Evolutionary conservation across 2,797 vertebrate genomes (phyloP), one percentile per base, ranked within the genome.

Genomic region (Sardinella longiceps): DNA sequence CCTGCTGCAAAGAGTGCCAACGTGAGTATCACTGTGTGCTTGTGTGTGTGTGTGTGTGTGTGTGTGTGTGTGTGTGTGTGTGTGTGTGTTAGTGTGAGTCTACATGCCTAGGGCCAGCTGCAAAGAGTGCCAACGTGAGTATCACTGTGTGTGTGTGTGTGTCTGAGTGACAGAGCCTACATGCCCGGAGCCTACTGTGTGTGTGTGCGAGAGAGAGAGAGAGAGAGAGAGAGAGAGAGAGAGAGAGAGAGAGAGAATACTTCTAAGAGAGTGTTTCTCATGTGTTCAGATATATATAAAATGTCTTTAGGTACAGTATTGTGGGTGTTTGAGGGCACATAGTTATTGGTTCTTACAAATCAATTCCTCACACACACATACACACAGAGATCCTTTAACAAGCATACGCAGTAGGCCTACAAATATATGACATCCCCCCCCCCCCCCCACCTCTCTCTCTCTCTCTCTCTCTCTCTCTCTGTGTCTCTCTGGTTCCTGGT

Each of bases 1-100:
- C 94, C 74, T 97, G 96, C 92, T 97, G 97, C 90, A 97, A 97
- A 88, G 95, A 97, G 88, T 97, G 97, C 87, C 96, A 95, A 86
- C 85, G 97, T 97, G 91, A 97, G 97, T 94, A 87, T 15, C 3
- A 60, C 43, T 5, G 30, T 18, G 30, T 74, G 63, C 37, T 12
- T 70, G 63, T 70, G 30, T 70, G 30, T 70, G 30, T 70, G 30
- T 70, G 63, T 70, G 63, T 70, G 30, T 70, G 63, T 70, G 30
- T 58, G 9, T 58, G 56, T 58, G 56, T 58, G 56, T 58, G 56
- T 58, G 18, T 58, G 9, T 58, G 56, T 58, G 56, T 58, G 18
- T 58, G 56, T 58, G 9, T 58, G 18, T 60, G 14, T 56, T 11
- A 18, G 15, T 18, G 51, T 23, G 23, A 60, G n/a, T 5, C n/a